Conservation (phyloP, 1,140 invertebrate genomes). For the Penaeus indicus region DNA sequence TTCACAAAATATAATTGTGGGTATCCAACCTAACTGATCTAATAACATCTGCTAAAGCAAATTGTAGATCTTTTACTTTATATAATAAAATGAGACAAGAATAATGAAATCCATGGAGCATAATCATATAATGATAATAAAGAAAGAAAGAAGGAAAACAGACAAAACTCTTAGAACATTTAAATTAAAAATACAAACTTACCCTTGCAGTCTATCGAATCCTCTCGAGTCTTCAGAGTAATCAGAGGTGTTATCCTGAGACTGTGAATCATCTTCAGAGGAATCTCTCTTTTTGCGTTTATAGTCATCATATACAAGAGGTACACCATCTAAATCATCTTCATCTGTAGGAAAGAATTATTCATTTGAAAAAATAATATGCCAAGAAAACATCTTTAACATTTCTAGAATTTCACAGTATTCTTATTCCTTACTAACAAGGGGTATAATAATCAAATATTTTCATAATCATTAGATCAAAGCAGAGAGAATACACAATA, state of each 20-base stretch:
- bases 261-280: constrained; percentile 63
- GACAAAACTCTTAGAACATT: no score
- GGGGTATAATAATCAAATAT: not conserved
- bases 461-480: not conserved
- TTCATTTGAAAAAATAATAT: not conserved
- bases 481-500: not conserved
- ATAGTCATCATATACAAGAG: constrained; percentile 66
- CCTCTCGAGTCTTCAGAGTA: constrained; percentile 65
- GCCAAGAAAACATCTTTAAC: not conserved
- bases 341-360: constrained; percentile 37
- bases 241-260: constrained; percentile 65
- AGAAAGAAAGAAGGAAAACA: not conserved
- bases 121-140: no score
- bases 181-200: not conserved
- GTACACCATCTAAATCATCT: constrained; percentile 63
- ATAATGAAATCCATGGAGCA: no score
- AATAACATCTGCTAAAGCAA: no score
- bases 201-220: constrained; percentile 65
- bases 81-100: no score
- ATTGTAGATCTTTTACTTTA: no score
- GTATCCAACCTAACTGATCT: no score
- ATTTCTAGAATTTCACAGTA: not conserved
- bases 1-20: no score
- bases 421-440: not conserved
- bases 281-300: constrained; percentile 57